Base-by-base conservation (phyloP, 2,888 invertebrate species). In the Monochamus alternatus region DNA sequence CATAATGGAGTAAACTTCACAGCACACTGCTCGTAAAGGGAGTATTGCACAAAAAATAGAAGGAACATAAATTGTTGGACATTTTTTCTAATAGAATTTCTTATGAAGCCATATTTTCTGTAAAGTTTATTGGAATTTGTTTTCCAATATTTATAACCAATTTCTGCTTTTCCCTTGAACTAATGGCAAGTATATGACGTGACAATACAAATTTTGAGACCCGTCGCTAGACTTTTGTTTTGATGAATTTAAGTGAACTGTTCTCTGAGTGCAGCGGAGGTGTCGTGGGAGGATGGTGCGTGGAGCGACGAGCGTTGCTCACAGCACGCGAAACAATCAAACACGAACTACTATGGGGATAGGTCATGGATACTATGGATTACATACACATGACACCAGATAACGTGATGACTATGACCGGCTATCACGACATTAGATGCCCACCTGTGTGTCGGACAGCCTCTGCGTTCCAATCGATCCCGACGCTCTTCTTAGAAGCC, bases 321-420 rank as follows among this genome's bases (percentile, higher is more conserved):
- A 73, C 78, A 75, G 77, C 78, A 80, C 78, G 78, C 80, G 78
- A 78, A 78, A 80, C 80, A 78, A 78, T 80, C 80, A 76, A 80
- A 78, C 78, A 80, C 78, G 78, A 80, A 80, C 75, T 73, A 73
- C 67, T 60, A 73, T 60, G 70, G 75, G 80, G 80, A 78, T 80
- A 80, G 80, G 80, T 80, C 80, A 78, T 75, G 80, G 80, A 78
- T 78, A 77, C 77, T 77, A 78, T 80, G 74, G 75, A 76, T 76
- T 76, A 80, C 74, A 78, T 77, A 78, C 74, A 80, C 78, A 78
- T 80, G 73, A 75, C 71, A 71, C 71, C 62, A 52, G 69, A 69
- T 60, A 69, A 69, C 69, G 69, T 47, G 60, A 60, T 69, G 63
- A 52, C 62, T 71, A 63, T 63, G 71, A 71, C 71, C 71, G 63